Evolutionary conservation across 2,113 vertebrate genomes (phyloP), one percentile per base, ranked within the genome.

Genomic region (Melierax canorus): DNA sequence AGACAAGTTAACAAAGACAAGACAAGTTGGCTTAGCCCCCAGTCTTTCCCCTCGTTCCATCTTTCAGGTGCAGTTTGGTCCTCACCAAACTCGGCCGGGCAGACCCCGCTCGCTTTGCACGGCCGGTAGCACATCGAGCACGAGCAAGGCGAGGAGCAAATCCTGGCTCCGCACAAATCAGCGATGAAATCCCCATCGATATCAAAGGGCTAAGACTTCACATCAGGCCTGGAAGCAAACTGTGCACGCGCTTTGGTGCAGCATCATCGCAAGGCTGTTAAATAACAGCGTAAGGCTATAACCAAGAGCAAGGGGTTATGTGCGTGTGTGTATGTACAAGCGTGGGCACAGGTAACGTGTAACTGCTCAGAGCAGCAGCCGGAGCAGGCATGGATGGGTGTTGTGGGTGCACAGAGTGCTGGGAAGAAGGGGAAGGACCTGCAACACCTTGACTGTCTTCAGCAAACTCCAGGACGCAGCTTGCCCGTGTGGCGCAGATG

Each of bases 401-500:
- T 1, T 11, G 38, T 5, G 38, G 55, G 58, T 18, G n/a, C 48
- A 12, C 14, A 0, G 46, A 21, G 30, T 1, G 3, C 48, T 21
- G 48, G 46, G 43, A 38, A 27, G 29, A 56, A 85, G 34, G 55
- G 32, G 53, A 19, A 30, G 69, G 29, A 39, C 43, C 51, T 10
- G 17, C 45, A 53, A 17, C 75, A 21, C 7, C 75, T 21, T 1
- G 0, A 22, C 36, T 7, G 5, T 3, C 17, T n/a, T 24, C 36
- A 39, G 48, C 34, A 10, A 22, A 36, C 17, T 7, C 34, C 36
- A 15, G 71, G 51, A 16, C 0, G 0, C 43, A 4, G 30, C 50
- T 29, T 17, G 39, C 27, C 30, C 0, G 0, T 1, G 18, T 1
- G 3, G 22, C 0, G 0, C 51, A 32, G 69, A 23, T 2, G 36